Percentiles rank a stretch among this genome's conserved stretches.
Conservation (phyloP, 1,140 invertebrate species). For the Drosophila lacertosa region DNA sequence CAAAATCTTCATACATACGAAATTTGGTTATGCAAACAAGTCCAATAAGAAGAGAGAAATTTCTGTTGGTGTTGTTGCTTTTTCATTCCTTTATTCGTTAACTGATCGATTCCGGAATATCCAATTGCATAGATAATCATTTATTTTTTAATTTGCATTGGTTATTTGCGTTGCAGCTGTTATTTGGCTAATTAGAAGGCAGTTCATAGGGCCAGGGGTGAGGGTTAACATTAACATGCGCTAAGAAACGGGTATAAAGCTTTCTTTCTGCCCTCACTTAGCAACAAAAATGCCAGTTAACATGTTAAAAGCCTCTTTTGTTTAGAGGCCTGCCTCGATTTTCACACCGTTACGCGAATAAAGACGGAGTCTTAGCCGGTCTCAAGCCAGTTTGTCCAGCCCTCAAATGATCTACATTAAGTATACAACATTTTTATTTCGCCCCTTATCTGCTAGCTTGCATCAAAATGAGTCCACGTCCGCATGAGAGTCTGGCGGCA, state of each 20-base stretch:
- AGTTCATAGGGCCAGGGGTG: not conserved
- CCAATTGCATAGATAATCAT: not conserved
- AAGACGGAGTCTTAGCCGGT: not conserved
- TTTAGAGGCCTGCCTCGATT: slow-evolving; percentile 38
- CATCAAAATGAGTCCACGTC: slow-evolving; percentile 54
- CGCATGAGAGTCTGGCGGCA: slow-evolving; percentile 44
- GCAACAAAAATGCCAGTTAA: slow-evolving; percentile 44
- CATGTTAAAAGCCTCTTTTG: slow-evolving; percentile 38
- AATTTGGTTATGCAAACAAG: slow-evolving; percentile 72
- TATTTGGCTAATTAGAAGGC: slow-evolving; percentile 1
- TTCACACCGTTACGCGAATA: slow-evolving; percentile 53
- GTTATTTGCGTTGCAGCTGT: not conserved
- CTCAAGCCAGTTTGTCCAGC: not conserved
- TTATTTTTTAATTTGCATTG: not conserved
- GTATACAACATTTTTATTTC: slow-evolving; percentile 1
- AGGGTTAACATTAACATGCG: slow-evolving; percentile 11
- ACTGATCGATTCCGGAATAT: not conserved
- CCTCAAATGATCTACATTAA: not conserved
- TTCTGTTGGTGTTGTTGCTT: slow-evolving; percentile 18
- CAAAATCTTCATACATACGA: slow-evolving; percentile 11
- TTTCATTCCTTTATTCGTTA: not conserved
- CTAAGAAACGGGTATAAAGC: not conserved
- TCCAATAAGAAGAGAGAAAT: slow-evolving; percentile 23
- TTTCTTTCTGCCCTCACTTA: slow-evolving; percentile 43
- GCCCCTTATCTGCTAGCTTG: not conserved